Evolutionary conservation across 2,888 invertebrate genomes (phyloP).

Genomic region (Torymus texanus): DNA sequence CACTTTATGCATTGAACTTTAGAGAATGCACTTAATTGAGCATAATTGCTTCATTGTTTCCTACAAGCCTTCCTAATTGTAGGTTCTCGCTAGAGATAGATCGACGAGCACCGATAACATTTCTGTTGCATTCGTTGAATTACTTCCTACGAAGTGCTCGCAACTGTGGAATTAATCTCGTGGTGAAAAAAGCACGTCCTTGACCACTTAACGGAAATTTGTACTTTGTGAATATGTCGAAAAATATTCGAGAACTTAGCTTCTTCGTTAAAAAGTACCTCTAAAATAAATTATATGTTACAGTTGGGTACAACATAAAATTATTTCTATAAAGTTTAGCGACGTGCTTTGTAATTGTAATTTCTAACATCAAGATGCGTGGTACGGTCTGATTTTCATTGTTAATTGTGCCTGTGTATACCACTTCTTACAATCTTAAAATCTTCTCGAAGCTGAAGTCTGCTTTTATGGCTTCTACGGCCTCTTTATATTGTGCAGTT

Average conservation of each 20-base stretch:
- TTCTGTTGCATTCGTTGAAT: conserved; percentile 14
- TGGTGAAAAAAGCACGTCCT: conserved; percentile 22
- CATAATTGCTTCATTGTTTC: conserved; percentile 34
- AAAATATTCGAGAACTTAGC: conserved; percentile 3
- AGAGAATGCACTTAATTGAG: conserved; percentile 1
- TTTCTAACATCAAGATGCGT: not conserved
- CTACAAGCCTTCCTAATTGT: conserved; percentile 19
- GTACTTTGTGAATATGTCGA: not conserved
- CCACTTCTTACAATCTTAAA: conserved; percentile 34
- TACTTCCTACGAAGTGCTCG: conserved; percentile 33
- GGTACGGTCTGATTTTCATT: conserved; percentile 21
- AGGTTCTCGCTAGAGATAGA: conserved; percentile 20
- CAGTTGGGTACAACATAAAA: too few species aligned
- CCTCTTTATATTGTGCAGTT: conserved; percentile 16
- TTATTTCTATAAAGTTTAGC: too few species aligned
- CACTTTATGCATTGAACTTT: too few species aligned
- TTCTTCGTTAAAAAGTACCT: too few species aligned
- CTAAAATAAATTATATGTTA: too few species aligned
- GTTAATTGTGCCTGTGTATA: not conserved
- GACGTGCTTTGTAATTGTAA: not conserved
- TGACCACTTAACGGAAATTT: conserved; percentile 26
- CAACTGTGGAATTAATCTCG: conserved; percentile 18
- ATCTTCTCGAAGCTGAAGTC: conserved; percentile 9
- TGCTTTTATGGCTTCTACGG: conserved; percentile 38
- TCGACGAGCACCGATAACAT: conserved; percentile 20